Evolutionary conservation across 2,888 invertebrate genomes (phyloP).

Genomic region (Pterostichus madidus): DNA sequence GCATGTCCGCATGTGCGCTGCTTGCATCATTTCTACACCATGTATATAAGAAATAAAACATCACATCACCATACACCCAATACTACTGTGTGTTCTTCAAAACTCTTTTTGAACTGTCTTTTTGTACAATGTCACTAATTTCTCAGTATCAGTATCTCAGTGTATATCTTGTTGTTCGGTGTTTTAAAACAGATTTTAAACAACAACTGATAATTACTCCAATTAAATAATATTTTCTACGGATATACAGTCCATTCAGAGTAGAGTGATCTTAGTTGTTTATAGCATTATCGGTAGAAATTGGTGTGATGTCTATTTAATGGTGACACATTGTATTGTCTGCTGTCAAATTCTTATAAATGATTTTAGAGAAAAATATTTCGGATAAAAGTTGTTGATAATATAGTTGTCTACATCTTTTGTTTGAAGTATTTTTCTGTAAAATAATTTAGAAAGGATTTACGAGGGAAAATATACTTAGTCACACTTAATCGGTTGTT

Average conservation of each 20-base stretch:
- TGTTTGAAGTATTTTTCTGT: no score
- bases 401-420: no score
- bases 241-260: not conserved
- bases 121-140: constrained; percentile 34
- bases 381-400: no score
- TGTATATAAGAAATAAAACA: not conserved
- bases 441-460: no score
- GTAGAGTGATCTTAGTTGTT: not conserved
- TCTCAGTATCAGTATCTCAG: constrained; percentile 22
- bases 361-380: no score
- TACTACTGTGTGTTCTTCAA: constrained; percentile 36
- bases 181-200: constrained; percentile 43
- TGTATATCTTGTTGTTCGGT: constrained; percentile 58
- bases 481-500: no score
- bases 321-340: no score
- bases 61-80: constrained; percentile 14
- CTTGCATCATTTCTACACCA: constrained; percentile 22
- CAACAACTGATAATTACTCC: constrained; percentile 5
- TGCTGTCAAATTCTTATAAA: no score
- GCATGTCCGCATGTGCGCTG: constrained; percentile 41
- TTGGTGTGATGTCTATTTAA: no score
- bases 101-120: constrained; percentile 18
- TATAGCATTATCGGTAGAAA: no score
- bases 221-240: not conserved
- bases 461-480: no score